Conservation (phyloP, 2,888 invertebrate genomes). For the Ophion ventricosus region DNA sequence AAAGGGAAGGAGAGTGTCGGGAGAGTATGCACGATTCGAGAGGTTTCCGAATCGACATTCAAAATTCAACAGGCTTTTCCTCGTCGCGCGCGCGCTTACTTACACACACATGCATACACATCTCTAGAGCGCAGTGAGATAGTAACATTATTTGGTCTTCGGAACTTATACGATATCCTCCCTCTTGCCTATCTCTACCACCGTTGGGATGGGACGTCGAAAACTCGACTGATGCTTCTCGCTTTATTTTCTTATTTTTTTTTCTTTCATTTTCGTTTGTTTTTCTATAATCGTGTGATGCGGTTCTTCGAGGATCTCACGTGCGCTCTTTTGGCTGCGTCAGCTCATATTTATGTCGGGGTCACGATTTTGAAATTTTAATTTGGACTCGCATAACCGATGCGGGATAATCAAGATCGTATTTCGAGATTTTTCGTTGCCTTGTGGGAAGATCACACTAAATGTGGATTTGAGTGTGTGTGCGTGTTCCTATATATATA, state of each 20-base stretch:
- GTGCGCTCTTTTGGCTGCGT: background rate
- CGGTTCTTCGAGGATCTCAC: conserved; percentile 6
- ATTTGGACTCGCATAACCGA: conserved; percentile 10
- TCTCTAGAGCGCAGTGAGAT: conserved; percentile 43
- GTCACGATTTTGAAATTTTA: conserved; percentile 35
- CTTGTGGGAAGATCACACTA: background rate
- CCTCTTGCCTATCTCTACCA: background rate
- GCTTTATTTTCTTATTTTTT: background rate
- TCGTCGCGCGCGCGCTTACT: conserved; percentile 42
- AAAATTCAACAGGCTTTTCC: conserved; percentile 68
- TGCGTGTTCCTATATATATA: background rate
- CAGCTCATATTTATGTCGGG: background rate
- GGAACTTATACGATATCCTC: conserved; percentile 41
- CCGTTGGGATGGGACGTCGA: conserved; percentile 15
- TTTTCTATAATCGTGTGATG: background rate
- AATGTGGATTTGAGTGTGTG: background rate
- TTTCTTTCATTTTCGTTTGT: background rate
- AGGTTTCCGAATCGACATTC: conserved; percentile 61
- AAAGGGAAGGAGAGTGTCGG: conserved; percentile 43
- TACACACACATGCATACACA: conserved; percentile 39
- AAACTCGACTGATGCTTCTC: conserved; percentile 45
- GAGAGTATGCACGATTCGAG: conserved; percentile 32
- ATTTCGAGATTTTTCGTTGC: background rate
- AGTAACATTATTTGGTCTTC: conserved; percentile 44
- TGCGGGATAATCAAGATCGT: conserved; percentile 40